These are phyloP conservation scores for Cotesia glomerata DNA, from an alignment of 1,140 invertebrate genomes.

Conservation along the genomic window DNA sequence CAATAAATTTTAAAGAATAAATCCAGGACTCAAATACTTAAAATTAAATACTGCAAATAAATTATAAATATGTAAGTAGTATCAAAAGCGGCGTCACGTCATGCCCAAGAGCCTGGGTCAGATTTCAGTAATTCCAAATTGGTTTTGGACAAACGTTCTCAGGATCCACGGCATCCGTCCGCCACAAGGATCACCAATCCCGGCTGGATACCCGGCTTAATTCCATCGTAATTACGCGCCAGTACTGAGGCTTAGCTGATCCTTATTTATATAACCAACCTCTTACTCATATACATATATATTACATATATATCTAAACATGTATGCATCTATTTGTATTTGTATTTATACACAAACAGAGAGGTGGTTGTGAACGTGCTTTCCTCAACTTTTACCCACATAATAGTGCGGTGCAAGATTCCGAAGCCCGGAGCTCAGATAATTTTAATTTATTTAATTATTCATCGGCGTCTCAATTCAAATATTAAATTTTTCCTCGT, in stretches of 20 bases:
- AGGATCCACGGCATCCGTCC: conserved; percentile 33
- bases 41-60: background rate
- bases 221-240: conserved; percentile 61
- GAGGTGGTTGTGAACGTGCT: too few species aligned
- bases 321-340: background rate
- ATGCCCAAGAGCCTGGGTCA: conserved; percentile 14
- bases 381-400: too few species aligned
- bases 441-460: too few species aligned
- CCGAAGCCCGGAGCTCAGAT: too few species aligned
- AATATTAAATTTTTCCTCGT: too few species aligned
- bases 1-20: too few species aligned
- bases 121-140: conserved; percentile 60
- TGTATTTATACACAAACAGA: background rate
- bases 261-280: conserved; percentile 56
- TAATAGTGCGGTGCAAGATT: too few species aligned
- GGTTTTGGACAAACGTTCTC: conserved; percentile 50
- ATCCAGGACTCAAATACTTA: too few species aligned
- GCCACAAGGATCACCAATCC: conserved; percentile 59
- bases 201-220: conserved; percentile 59
- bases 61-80: conserved; percentile 18
- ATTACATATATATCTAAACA: conserved; percentile 1
- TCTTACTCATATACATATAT: conserved; percentile 27
- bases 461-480: too few species aligned
- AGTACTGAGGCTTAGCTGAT: conserved; percentile 57
- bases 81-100: conserved; percentile 26